phyloP scores from a whole-genome alignment of 2,888 invertebrate species.

The Pocota personata region DNA sequence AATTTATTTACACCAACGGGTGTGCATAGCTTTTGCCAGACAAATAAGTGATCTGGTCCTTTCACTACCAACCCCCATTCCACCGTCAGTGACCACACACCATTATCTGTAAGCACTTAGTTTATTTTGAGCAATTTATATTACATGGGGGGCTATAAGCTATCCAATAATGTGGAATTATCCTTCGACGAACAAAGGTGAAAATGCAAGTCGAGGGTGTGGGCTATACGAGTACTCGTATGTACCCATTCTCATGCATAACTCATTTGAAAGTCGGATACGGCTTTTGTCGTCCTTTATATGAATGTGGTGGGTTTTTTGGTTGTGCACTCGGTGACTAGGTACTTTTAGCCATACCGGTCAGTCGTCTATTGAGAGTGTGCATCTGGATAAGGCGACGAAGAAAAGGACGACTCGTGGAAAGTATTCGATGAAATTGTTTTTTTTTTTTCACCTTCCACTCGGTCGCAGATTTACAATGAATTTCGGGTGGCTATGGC shows the following conservation, averaged over 20 bases:
- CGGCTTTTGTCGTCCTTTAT: constrained; percentile 35
- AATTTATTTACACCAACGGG: constrained; percentile 47
- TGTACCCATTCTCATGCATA: constrained; percentile 49
- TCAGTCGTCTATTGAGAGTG: constrained; percentile 36
- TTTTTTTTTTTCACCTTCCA: constrained; percentile 44
- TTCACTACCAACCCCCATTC: background rate
- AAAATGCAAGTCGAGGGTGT: constrained; percentile 21
- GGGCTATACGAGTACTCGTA: too few species aligned
- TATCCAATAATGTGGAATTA: constrained; percentile 69
- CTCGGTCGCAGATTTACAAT: constrained; percentile 61
- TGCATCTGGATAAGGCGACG: constrained; percentile 35
- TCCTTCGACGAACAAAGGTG: constrained; percentile 67
- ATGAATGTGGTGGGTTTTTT: constrained; percentile 35
- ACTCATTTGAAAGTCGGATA: constrained; percentile 54
- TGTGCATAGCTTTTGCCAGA: constrained; percentile 20
- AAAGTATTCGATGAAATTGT: constrained; percentile 39
- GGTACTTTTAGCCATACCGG: background rate
- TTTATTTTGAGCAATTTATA: constrained; percentile 69
- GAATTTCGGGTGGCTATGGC: constrained; percentile 28
- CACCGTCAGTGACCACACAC: constrained; percentile 49
- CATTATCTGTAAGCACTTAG: constrained; percentile 67
- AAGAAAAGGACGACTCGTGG: constrained; percentile 51
- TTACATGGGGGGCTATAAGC: constrained; percentile 52
- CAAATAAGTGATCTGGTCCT: constrained; percentile 34
- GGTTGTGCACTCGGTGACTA: background rate